phyloP scores from a whole-genome alignment of 2,888 invertebrate species.

The Stenurella melanura region DNA sequence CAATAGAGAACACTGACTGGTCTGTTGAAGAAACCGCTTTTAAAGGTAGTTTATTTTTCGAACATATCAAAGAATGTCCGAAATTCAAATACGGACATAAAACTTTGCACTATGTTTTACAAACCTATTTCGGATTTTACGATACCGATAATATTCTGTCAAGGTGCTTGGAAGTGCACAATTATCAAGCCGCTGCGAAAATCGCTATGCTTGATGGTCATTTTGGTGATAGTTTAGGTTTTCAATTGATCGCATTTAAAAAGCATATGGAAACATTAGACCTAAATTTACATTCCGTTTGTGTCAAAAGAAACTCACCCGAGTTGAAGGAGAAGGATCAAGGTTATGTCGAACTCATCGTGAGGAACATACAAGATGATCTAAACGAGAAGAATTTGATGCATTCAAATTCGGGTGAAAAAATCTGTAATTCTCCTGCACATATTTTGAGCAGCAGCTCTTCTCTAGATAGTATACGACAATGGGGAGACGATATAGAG shows the following conservation, averaged over 20 bases:
- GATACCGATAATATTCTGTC: slow-evolving; percentile 69
- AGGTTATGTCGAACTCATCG: slow-evolving; percentile 61
- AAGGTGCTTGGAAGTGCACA: slow-evolving; percentile 68
- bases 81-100: slow-evolving; percentile 65
- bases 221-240: slow-evolving; percentile 71
- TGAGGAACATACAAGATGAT: slow-evolving; percentile 62
- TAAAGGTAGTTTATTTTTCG: slow-evolving; percentile 51
- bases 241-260: slow-evolving; percentile 70
- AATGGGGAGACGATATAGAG: slow-evolving; percentile 72
- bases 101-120: slow-evolving; percentile 70
- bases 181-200: slow-evolving; percentile 72
- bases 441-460: slow-evolving; percentile 70
- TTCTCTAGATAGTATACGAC: slow-evolving; percentile 71
- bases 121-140: slow-evolving; percentile 70
- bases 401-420: slow-evolving; percentile 51
- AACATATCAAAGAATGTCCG: slow-evolving; percentile 60
- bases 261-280: slow-evolving; percentile 66
- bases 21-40: slow-evolving; percentile 39
- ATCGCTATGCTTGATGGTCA: slow-evolving; percentile 70
- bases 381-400: slow-evolving; percentile 58
- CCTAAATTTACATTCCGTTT: slow-evolving; percentile 62
- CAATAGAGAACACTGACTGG: slow-evolving; percentile 58
- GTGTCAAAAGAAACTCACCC: slow-evolving; percentile 60
- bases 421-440: slow-evolving; percentile 64
- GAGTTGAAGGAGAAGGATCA: slow-evolving; percentile 61